A percentile compares a stretch with the other conserved stretches of the same genome.
phyloP scores from a whole-genome alignment of 2,888 invertebrate species.

The Deilephila porcellus region DNA sequence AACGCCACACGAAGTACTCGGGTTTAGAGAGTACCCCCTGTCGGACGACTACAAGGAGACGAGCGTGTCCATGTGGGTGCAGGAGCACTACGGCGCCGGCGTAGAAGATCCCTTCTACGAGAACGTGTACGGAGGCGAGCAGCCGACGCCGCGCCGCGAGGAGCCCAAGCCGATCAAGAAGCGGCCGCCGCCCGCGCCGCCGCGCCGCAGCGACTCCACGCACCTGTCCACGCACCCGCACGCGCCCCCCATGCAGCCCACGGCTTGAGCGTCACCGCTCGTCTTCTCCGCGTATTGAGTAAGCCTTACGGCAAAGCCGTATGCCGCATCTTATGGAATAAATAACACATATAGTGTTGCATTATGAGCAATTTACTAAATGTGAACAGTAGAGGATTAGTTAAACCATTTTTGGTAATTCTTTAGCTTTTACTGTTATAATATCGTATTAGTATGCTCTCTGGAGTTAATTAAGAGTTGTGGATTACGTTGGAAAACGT shows the following conservation, averaged over 20 bases:
- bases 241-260: slow-evolving; percentile 59
- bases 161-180: slow-evolving; percentile 84
- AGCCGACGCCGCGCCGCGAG: slow-evolving; percentile 61
- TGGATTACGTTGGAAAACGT: slow-evolving; percentile 6
- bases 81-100: slow-evolving; percentile 91
- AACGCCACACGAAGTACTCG: slow-evolving; percentile 95
- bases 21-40: slow-evolving; percentile 92
- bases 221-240: slow-evolving; percentile 60
- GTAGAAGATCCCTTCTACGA: slow-evolving; percentile 88
- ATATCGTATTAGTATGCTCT: slow-evolving; percentile 30
- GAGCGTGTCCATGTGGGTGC: slow-evolving; percentile 95
- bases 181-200: slow-evolving; percentile 95
- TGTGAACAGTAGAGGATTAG: slow-evolving; percentile 13
- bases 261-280: slow-evolving; percentile 52
- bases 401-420: background rate
- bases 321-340: background rate
- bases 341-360: background rate
- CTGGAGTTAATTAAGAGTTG: slow-evolving; percentile 22
- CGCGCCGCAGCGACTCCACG: slow-evolving; percentile 91
- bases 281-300: background rate
- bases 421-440: slow-evolving; percentile 30
- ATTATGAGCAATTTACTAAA: slow-evolving; percentile 17
- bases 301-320: slow-evolving; percentile 8
- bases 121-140: slow-evolving; percentile 84
- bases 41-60: slow-evolving; percentile 90